Percentiles rank a stretch among this genome's conserved stretches.
Evolutionary conservation across 2,113 vertebrate species (phyloP).

Genomic region (Leptodactylus fuscus): DNA sequence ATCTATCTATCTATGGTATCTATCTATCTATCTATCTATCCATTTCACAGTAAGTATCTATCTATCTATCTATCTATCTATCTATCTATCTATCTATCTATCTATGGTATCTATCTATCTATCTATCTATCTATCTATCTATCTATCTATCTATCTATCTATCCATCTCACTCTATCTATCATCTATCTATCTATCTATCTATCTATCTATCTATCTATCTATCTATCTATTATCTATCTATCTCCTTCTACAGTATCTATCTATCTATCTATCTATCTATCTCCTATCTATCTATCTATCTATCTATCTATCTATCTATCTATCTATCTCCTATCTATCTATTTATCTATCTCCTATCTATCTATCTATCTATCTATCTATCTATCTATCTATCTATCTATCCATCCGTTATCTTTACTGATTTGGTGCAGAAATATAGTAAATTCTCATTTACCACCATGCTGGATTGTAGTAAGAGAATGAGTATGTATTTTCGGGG

Average conservation of each 20-base stretch:
- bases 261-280: neutral
- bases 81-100: neutral
- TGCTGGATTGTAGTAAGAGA: neutral
- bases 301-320: no score
- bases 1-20: neutral
- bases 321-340: neutral
- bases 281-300: no score
- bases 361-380: no score
- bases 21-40: constrained; percentile 11
- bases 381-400: no score
- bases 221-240: neutral
- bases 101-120: neutral
- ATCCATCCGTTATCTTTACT: no score
- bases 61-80: constrained; percentile 3
- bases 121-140: neutral
- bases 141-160: neutral
- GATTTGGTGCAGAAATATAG: no score
- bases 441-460: no score
- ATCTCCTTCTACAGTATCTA: neutral
- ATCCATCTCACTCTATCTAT: neutral
- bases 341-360: no score
- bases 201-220: constrained; percentile 6
- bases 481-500: neutral
- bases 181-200: neutral
- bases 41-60: neutral